phyloP scores from a whole-genome alignment of 2,888 invertebrate species.

The Lasioglossum marginatum region DNA sequence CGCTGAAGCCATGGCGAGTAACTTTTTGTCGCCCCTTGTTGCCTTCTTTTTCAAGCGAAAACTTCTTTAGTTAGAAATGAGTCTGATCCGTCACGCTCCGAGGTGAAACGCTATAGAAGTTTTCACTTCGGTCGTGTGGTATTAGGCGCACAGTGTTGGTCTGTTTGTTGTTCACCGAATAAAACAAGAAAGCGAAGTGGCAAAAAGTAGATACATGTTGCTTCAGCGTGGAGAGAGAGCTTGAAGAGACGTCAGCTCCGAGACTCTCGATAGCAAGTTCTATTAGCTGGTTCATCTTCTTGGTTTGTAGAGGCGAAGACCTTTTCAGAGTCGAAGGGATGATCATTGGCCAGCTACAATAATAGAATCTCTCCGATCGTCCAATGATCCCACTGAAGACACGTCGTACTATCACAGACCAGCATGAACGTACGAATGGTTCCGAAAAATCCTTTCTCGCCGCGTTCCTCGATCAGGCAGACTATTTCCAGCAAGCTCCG shows the following conservation, averaged over 20 bases:
- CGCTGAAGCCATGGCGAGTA: neutral
- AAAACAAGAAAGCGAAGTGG: no score
- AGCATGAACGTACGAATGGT: slow-evolving; percentile 49
- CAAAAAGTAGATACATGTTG: neutral
- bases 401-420: slow-evolving; percentile 69
- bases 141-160: no score
- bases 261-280: neutral
- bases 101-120: no score
- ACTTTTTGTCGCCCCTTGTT: neutral
- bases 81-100: no score
- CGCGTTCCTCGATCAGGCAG: neutral
- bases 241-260: neutral
- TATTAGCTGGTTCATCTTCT: neutral
- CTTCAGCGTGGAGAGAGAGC: neutral
- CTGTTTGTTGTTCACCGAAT: no score
- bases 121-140: no score
- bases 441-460: slow-evolving; percentile 25
- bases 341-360: slow-evolving; percentile 8
- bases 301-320: neutral
- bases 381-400: slow-evolving; percentile 54
- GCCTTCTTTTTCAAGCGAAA: neutral
- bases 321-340: slow-evolving; percentile 20
- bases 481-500: slow-evolving; percentile 27
- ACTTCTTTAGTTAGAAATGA: no score
- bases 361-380: slow-evolving; percentile 24